Evolutionary conservation across 2,797 vertebrate species (phyloP).

Genomic region (Luscinia luscinia): DNA sequence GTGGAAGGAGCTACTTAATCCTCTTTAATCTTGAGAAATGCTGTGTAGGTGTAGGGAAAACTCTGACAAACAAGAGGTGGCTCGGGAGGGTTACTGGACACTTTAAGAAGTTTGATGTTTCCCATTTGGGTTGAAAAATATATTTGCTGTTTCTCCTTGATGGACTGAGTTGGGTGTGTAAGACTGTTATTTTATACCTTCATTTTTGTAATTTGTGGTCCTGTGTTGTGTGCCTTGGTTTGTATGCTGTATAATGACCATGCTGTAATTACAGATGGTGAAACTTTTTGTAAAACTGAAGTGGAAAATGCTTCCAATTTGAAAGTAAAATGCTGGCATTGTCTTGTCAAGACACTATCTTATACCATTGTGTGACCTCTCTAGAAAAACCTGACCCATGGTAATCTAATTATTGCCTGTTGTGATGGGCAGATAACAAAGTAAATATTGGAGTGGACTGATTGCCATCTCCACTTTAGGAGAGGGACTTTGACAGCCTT

Average conservation of each 20-base stretch:
- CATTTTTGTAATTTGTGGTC: background rate
- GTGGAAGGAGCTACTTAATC: background rate
- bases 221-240: background rate
- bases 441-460: constrained; percentile 57
- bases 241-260: background rate
- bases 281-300: background rate
- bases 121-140: background rate
- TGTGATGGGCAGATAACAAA: constrained; percentile 61
- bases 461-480: constrained; percentile 60
- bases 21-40: background rate
- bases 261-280: background rate
- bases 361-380: constrained; percentile 1
- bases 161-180: background rate
- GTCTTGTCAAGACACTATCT: background rate
- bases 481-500: constrained; percentile 48
- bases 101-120: background rate
- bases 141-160: background rate
- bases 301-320: constrained; percentile 18
- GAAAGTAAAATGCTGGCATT: constrained; percentile 14
- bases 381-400: constrained; percentile 31
- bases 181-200: background rate
- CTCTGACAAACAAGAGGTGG: background rate
- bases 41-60: background rate
- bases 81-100: background rate
- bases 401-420: constrained; percentile 69